A percentile compares a stretch with the other conserved stretches of the same genome.
Conservation (phyloP, 2,888 invertebrate genomes). For the Thysanoteuthis rhombus region DNA sequence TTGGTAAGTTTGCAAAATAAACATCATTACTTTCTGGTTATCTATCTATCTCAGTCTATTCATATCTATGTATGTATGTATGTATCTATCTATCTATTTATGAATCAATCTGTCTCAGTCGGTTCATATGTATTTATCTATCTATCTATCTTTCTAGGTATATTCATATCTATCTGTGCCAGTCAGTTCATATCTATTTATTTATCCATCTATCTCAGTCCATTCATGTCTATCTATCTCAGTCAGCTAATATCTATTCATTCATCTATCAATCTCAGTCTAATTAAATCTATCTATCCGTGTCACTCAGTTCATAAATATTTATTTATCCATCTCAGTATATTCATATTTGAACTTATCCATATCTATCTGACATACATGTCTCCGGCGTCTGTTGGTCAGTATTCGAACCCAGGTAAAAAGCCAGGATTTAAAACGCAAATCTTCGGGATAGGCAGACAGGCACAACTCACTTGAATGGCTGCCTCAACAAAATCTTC, state of each 20-base stretch:
- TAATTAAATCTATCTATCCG: neutral
- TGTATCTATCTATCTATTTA: neutral
- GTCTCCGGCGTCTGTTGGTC: too few species aligned
- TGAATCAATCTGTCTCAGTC: neutral
- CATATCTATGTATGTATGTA: neutral
- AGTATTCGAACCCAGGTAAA: too few species aligned
- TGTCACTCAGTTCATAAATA: neutral
- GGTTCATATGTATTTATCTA: neutral
- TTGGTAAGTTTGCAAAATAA: neutral
- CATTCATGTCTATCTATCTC: neutral
- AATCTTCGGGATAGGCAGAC: neutral
- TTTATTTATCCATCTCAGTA: neutral
- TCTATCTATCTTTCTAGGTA: neutral
- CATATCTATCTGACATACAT: too few species aligned
- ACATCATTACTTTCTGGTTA: neutral
- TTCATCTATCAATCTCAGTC: too few species aligned
- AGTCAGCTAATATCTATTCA: neutral
- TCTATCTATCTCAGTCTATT: too few species aligned
- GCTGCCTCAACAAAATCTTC: too few species aligned
- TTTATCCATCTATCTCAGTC: neutral
- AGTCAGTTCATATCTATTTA: neutral
- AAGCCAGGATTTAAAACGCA: too few species aligned
- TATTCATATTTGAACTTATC: too few species aligned
- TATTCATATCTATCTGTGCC: neutral
- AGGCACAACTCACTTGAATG: too few species aligned